A percentile compares a stretch with the other conserved stretches of the same genome.
phyloP scores from a whole-genome alignment of 2,888 invertebrate species.

The Pharmacophagus antenor region DNA sequence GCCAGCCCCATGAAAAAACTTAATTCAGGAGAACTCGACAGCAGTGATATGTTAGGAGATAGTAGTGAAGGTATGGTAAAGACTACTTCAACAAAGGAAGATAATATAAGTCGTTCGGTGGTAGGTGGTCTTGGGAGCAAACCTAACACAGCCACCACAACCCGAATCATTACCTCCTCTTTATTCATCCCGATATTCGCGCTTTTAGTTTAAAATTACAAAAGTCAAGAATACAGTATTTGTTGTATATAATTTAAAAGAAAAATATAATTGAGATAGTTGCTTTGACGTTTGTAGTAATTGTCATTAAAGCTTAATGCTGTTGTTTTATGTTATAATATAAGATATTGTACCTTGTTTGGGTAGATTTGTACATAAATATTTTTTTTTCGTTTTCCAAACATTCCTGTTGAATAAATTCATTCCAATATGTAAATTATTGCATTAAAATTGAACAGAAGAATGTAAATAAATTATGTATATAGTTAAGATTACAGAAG shows the following conservation, averaged over 20 bases:
- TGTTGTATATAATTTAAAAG: conserved; percentile 62
- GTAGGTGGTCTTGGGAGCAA: conserved; percentile 67
- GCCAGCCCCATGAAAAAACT: conserved; percentile 56
- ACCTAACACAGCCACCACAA: conserved; percentile 49
- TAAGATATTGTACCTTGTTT: conserved; percentile 40
- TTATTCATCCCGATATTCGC: conserved; percentile 57
- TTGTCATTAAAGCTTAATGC: conserved; percentile 65
- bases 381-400: conserved; percentile 55
- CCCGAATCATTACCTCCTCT: conserved; percentile 45
- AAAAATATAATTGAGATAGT: conserved; percentile 56
- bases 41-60: conserved; percentile 56
- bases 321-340: conserved; percentile 55
- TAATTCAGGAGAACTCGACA: conserved; percentile 50
- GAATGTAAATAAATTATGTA: conserved; percentile 76
- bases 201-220: conserved; percentile 56
- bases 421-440: conserved; percentile 70
- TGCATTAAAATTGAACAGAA: conserved; percentile 65
- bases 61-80: conserved; percentile 57
- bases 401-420: conserved; percentile 76
- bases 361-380: conserved; percentile 61
- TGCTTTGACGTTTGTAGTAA: conserved; percentile 59
- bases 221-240: conserved; percentile 36
- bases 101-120: conserved; percentile 58
- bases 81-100: conserved; percentile 54
- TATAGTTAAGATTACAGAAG: conserved; percentile 66